phyloP scores from a whole-genome alignment of 2,113 vertebrate genomes.

The Dasyprocta punctata region DNA sequence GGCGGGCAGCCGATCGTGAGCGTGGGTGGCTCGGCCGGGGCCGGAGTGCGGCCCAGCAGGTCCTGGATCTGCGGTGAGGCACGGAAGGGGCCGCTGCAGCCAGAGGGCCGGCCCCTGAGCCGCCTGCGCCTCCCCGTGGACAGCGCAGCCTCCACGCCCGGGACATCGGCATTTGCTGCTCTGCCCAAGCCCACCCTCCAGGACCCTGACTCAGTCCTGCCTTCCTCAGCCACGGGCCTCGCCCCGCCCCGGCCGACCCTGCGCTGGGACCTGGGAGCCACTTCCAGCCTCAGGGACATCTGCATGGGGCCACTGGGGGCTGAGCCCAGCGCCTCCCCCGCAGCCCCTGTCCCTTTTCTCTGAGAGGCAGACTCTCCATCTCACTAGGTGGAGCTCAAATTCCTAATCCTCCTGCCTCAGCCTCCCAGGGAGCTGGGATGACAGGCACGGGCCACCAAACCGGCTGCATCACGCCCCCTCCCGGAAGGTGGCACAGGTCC shows the following conservation, averaged over 20 bases:
- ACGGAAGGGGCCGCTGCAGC: neutral
- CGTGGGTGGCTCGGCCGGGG: slow-evolving; percentile 77
- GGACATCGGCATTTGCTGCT: neutral
- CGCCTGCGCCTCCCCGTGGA: neutral
- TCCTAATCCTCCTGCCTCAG: neutral
- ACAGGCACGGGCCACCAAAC: neutral
- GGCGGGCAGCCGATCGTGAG: slow-evolving; percentile 93
- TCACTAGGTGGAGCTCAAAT: neutral
- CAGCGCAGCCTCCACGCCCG: neutral
- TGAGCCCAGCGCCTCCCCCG: neutral
- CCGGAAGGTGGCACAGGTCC: neutral
- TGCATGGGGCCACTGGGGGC: neutral
- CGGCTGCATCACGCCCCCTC: neutral
- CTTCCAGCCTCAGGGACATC: neutral
- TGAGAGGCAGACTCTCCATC: neutral
- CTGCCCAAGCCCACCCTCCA: neutral
- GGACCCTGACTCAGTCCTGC: rapidly evolving
- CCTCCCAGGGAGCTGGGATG: neutral
- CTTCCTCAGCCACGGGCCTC: neutral
- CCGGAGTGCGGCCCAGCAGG: slow-evolving; percentile 84
- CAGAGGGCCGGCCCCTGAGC: neutral
- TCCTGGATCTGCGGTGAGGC: slow-evolving; percentile 87
- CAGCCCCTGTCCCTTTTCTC: neutral
- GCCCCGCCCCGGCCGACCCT: neutral
- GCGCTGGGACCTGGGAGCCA: neutral